Evolutionary conservation across 1,140 invertebrate species (phyloP), one percentile per base, ranked within the genome.

Genomic region (Leptonema lineaticorne): DNA sequence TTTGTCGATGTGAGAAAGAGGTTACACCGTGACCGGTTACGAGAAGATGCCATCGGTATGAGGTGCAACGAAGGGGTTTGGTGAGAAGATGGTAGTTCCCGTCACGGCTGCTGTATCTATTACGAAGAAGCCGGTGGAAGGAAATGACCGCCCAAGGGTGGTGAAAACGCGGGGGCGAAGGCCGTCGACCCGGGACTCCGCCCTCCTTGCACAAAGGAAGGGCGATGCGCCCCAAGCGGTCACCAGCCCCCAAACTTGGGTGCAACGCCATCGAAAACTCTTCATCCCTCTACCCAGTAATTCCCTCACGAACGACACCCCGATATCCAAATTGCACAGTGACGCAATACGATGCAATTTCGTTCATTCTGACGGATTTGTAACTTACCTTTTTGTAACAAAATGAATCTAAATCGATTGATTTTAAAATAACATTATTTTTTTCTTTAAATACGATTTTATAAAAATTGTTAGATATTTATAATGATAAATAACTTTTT

Each of bases 171-270:
- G 14, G 65, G 65, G 56, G 56, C 56, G 65, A 6, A n/a, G n/a
- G n/a, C n/a, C n/a, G n/a, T n/a, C n/a, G n/a, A n/a, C n/a, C n/a
- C n/a, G n/a, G n/a, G n/a, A n/a, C n/a, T n/a, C n/a, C 33, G 66
- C 29, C 66, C 56, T 50, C 66, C 41, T 33, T 5, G 16, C 28
- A 68, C 67, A 68, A 68, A 68, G 67, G 45, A 37, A 59, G 67
- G 58, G 67, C 58, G 60, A 68, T 56, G 67, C 26, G 57, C 66
- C 60, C 22, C 28, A 14, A 7, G 37, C 57, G 41, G 28, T 27
- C 58, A 50, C 26, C 46, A 30, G 45, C 59, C 59, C 48, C 59
- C 41, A n/a, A n/a, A n/a, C 26, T 33, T n/a, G 2, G 30, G 57
- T 59, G 57, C 57, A 33, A 30, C 41, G 41, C 62, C 33, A 24